phyloP scores from a whole-genome alignment of 2,888 invertebrate genomes.

The Drosophila mulleri region DNA sequence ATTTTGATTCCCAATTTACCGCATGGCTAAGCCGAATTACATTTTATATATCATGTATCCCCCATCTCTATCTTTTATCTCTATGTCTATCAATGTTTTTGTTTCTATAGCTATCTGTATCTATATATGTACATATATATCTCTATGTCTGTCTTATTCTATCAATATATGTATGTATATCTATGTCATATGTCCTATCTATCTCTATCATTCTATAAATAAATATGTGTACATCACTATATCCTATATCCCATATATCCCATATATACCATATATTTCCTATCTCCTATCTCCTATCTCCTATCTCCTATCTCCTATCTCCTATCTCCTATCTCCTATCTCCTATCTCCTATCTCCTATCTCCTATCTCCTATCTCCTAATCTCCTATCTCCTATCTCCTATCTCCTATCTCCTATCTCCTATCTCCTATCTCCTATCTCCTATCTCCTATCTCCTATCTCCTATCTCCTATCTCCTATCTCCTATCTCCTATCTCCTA shows the following conservation, averaged over 20 bases:
- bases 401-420: neutral
- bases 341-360: too few species aligned
- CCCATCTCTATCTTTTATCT: neutral
- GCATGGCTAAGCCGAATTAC: constrained; percentile 3
- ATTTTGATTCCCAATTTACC: constrained; percentile 13
- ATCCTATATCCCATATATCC: too few species aligned
- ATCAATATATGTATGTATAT: neutral
- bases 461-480: neutral
- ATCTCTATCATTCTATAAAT: too few species aligned
- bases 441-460: neutral
- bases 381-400: too few species aligned
- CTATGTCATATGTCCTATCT: too few species aligned
- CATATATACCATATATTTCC: too few species aligned
- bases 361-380: too few species aligned
- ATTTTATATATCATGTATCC: neutral
- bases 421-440: neutral
- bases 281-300: too few species aligned
- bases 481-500: neutral
- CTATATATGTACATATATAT: neutral
- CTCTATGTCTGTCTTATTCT: neutral
- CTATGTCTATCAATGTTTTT: neutral
- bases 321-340: too few species aligned
- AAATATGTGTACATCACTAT: too few species aligned
- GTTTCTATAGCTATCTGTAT: too few species aligned
- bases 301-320: too few species aligned